A percentile compares a stretch with the other conserved stretches of the same genome.
These are phyloP conservation scores for Cervus canadensis DNA, from an alignment of 2,113 vertebrate genomes.

Conservation along the genomic window DNA sequence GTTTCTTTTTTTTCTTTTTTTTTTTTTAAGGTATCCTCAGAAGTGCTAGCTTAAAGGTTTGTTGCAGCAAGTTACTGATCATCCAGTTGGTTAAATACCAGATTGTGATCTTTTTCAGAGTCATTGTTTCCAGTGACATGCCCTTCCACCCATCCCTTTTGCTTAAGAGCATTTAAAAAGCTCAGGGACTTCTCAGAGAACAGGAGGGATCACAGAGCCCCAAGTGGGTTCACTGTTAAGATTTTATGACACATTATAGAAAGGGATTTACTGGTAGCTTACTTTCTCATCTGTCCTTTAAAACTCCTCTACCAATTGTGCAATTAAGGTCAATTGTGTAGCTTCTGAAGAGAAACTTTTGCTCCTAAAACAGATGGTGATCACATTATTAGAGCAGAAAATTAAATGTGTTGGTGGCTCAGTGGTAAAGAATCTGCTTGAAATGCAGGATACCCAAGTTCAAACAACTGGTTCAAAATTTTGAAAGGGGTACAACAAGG, in stretches of 20 bases:
- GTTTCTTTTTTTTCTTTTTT: background rate
- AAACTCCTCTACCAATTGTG: background rate
- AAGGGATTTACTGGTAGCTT: background rate
- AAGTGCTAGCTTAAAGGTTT: background rate
- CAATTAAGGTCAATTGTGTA: background rate
- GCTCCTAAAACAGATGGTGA: background rate
- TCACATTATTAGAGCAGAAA: background rate
- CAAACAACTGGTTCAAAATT: background rate
- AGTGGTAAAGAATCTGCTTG: background rate
- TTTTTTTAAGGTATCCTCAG: background rate
- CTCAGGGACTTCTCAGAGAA: background rate
- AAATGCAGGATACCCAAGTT: background rate
- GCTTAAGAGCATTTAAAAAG: background rate
- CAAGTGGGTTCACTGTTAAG: background rate
- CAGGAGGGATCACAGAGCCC: background rate
- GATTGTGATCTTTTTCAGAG: background rate
- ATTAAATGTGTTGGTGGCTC: background rate
- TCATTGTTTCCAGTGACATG: background rate
- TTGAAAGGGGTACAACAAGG: background rate
- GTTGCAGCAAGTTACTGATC: background rate
- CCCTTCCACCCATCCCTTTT: background rate
- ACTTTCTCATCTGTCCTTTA: background rate
- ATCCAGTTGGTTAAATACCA: background rate
- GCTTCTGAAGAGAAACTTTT: background rate
- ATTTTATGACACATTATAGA: background rate